A percentile compares a stretch with the other conserved stretches of the same genome.
Conservation (phyloP, 2,797 vertebrate genomes). For the Coluber constrictor region DNA sequence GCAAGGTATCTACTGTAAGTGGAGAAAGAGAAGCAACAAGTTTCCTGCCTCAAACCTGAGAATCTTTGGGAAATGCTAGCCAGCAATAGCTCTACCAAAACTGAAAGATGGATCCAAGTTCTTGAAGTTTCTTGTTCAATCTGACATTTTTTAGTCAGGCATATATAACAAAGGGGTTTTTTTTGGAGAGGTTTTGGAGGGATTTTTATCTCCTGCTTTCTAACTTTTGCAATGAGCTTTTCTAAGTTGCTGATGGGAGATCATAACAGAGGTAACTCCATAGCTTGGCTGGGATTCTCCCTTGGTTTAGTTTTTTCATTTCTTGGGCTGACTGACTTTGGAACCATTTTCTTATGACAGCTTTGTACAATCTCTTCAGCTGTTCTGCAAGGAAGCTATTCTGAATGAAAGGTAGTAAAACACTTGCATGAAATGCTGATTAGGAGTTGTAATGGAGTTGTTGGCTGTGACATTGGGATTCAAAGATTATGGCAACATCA, state of each 20-base stretch:
- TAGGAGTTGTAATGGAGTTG: neutral
- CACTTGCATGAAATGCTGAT: neutral
- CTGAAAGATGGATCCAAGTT: neutral
- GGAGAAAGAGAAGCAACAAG: neutral
- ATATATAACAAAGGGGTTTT: neutral
- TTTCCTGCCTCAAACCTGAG: neutral
- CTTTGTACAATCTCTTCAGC: neutral
- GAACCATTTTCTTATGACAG: neutral
- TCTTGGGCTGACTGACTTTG: neutral
- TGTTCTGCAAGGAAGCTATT: neutral
- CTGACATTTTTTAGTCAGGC: neutral
- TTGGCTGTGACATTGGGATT: neutral
- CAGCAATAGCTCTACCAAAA: neutral
- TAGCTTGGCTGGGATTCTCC: neutral
- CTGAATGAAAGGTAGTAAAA: neutral
- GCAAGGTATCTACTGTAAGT: neutral
- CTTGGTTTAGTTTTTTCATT: neutral
- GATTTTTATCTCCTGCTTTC: neutral
- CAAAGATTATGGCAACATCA: neutral
- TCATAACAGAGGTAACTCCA: neutral
- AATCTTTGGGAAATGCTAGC: neutral
- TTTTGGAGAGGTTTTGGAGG: neutral
- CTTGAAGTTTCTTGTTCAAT: neutral
- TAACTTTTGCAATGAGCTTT: neutral
- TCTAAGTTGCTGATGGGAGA: neutral